Percentiles rank a stretch among this genome's conserved stretches.
These are phyloP conservation scores for Vespertilio murinus DNA, from an alignment of 2,797 vertebrate species.

Conservation along the genomic window DNA sequence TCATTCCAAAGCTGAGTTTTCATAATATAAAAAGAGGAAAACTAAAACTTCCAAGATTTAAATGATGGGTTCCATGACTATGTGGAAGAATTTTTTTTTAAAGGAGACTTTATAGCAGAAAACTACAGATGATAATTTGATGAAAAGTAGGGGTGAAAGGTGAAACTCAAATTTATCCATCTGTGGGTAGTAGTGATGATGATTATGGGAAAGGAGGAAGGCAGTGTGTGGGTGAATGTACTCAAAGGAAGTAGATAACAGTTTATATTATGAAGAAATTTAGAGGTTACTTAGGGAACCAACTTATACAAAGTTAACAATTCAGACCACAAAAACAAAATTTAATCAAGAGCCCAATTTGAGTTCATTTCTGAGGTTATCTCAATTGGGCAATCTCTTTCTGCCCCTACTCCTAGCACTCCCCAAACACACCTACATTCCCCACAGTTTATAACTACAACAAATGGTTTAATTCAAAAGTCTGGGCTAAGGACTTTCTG, in stretches of 20 bases:
- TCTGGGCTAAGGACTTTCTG: neutral
- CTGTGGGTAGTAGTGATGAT: neutral
- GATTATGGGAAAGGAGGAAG: constrained; percentile 10
- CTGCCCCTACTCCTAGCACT: no score
- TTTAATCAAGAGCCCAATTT: constrained; percentile 6
- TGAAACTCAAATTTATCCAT: neutral
- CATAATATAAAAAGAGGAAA: constrained; percentile 57
- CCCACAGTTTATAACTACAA: neutral
- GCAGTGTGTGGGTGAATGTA: neutral
- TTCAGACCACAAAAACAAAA: constrained; percentile 46
- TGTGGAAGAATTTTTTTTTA: neutral
- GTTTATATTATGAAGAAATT: constrained; percentile 15
- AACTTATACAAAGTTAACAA: constrained; percentile 33
- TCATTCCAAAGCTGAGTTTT: constrained; percentile 62
- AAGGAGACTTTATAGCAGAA: constrained; percentile 34
- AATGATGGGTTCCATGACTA: neutral
- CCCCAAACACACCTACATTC: neutral
- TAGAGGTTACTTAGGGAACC: constrained; percentile 37
- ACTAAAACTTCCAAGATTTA: constrained; percentile 43
- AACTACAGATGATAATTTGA: constrained; percentile 50
- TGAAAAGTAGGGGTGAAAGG: constrained; percentile 18
- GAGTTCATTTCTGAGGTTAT: neutral
- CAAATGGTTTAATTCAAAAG: neutral
- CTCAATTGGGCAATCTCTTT: neutral
- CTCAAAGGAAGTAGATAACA: neutral